phyloP scores from a whole-genome alignment of 2,888 invertebrate species.

The Platycheirus rosarum region DNA sequence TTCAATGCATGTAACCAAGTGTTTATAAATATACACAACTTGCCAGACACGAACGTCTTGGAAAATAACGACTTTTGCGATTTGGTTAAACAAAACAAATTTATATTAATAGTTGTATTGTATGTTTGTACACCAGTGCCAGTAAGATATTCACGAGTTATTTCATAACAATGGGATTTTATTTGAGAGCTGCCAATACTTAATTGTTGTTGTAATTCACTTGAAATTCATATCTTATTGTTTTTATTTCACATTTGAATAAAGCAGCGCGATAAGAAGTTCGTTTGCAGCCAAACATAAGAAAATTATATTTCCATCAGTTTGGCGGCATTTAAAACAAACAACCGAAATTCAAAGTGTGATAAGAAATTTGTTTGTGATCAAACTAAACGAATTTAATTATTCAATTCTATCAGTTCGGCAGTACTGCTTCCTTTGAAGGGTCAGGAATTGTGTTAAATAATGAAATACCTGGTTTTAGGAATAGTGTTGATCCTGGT shows the following conservation, averaged over 20 bases:
- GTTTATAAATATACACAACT: conserved; percentile 36
- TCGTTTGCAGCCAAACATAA: conserved; percentile 1
- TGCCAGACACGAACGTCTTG: conserved; percentile 55
- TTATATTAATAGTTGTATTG: conserved; percentile 49
- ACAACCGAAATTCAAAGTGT: background rate
- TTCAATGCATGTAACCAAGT: conserved; percentile 48
- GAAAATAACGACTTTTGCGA: conserved; percentile 26
- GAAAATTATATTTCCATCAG: conserved; percentile 22
- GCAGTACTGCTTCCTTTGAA: background rate
- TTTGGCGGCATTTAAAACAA: background rate
- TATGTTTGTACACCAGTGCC: background rate
- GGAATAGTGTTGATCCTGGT: background rate
- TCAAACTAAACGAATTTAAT: conserved; percentile 1
- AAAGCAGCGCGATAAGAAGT: conserved; percentile 44
- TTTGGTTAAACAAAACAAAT: conserved; percentile 25
- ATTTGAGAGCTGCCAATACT: conserved; percentile 27
- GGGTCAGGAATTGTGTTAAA: conserved; percentile 3
- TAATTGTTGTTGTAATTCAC: conserved; percentile 12
- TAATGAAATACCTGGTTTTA: conserved; percentile 19
- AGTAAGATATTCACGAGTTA: conserved; percentile 1
- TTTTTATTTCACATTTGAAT: background rate
- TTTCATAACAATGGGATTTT: conserved; percentile 34
- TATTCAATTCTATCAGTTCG: conserved; percentile 17
- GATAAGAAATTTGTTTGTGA: conserved; percentile 51
- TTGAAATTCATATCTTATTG: background rate